Percentiles rank a stretch among this genome's conserved stretches.
Conservation (phyloP, 2,113 vertebrate genomes). For the Pardalotus punctatus region DNA sequence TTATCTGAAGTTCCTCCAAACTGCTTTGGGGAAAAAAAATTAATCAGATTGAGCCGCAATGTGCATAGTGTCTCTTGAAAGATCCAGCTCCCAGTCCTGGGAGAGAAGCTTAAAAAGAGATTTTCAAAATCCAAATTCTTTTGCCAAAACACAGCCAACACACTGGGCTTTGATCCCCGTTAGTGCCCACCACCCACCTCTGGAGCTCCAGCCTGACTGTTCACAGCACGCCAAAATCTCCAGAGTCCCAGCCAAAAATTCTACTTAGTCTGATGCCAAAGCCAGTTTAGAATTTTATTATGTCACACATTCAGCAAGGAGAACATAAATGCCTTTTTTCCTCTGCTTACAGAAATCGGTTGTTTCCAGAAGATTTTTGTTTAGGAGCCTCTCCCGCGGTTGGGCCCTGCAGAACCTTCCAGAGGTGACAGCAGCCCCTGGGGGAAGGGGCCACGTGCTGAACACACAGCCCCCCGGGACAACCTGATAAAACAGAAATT, state of each 20-base stretch:
- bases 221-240: neutral
- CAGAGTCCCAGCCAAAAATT: neutral
- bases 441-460: neutral
- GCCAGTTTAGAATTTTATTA: neutral
- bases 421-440: neutral
- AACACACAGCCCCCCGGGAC: neutral
- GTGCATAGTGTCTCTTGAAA: neutral
- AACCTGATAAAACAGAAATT: neutral
- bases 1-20: neutral
- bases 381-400: rapidly evolving
- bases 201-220: neutral
- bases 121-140: neutral
- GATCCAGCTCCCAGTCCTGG: neutral
- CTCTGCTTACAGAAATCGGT: neutral
- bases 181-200: neutral
- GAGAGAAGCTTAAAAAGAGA: neutral
- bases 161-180: neutral
- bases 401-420: neutral
- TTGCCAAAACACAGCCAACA: neutral
- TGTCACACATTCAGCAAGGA: neutral
- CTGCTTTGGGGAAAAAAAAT: neutral
- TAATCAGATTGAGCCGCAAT: neutral
- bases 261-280: neutral
- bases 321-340: neutral
- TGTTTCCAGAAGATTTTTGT: neutral